These are phyloP conservation scores for Autographa gamma DNA, from an alignment of 2,888 invertebrate genomes.

Conservation along the genomic window DNA sequence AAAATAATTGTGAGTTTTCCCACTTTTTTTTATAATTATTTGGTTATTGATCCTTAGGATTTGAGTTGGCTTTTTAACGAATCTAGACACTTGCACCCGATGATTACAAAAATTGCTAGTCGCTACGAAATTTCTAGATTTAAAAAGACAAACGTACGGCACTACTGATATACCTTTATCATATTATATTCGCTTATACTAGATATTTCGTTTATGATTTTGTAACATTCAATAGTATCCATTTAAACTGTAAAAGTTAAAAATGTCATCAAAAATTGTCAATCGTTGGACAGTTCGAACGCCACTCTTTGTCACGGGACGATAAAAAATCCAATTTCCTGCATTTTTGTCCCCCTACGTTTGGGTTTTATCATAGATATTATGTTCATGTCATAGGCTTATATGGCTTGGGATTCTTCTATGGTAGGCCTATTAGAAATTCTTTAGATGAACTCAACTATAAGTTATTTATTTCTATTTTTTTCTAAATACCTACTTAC, in stretches of 20 bases:
- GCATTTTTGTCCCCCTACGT: slow-evolving; percentile 52
- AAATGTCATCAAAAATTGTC: slow-evolving; percentile 52
- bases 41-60: too few relatives aligned
- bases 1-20: too few relatives aligned
- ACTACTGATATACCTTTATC: not conserved
- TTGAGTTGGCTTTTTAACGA: too few relatives aligned
- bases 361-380: slow-evolving; percentile 14
- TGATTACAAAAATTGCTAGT: too few relatives aligned
- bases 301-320: slow-evolving; percentile 51
- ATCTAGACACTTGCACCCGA: too few relatives aligned
- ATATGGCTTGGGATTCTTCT: not conserved
- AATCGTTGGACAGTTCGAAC: slow-evolving; percentile 43
- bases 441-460: too few relatives aligned
- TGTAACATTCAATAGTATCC: slow-evolving; percentile 22
- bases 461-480: too few relatives aligned
- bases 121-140: too few relatives aligned
- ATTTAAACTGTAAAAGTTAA: slow-evolving; percentile 40
- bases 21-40: too few relatives aligned
- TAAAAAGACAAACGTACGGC: too few relatives aligned
- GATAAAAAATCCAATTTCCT: slow-evolving; percentile 76
- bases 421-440: too few relatives aligned
- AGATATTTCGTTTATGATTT: not conserved
- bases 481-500: too few relatives aligned
- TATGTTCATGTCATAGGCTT: slow-evolving; percentile 16
- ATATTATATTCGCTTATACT: not conserved